Percentiles rank a stretch among this genome's conserved stretches.
Conservation (phyloP, 2,888 invertebrate genomes). For the Trachelus iudaicus region DNA sequence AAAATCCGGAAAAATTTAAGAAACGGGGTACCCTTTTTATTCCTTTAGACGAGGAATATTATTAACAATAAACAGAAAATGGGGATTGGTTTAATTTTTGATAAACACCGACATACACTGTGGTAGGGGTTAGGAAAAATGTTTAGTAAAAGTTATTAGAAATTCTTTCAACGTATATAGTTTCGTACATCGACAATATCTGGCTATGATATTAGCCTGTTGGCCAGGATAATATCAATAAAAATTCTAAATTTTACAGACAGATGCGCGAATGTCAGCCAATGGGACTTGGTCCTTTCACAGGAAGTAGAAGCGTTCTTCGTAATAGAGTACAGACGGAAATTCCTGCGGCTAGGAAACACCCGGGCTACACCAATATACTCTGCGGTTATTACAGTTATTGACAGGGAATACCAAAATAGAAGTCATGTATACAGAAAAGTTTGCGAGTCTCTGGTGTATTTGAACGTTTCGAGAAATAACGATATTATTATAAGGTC, state of each 20-base stretch:
- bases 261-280: not conserved
- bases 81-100: not conserved
- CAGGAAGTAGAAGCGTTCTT: not conserved
- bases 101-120: not conserved
- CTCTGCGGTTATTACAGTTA: not conserved
- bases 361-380: not conserved
- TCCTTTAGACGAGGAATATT: not conserved
- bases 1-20: not conserved
- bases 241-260: not conserved
- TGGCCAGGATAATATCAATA: not conserved
- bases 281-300: not conserved
- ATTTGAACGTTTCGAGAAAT: not conserved
- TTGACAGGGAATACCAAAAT: not conserved
- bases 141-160: conserved; percentile 27
- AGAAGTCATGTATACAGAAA: not conserved
- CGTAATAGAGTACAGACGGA: not conserved
- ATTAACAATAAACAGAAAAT: not conserved
- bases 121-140: conserved; percentile 5
- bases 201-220: not conserved
- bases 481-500: not conserved
- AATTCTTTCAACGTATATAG: conserved; percentile 22
- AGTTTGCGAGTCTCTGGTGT: not conserved
- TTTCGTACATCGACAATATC: not conserved
- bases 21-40: not conserved
- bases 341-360: not conserved